These are phyloP conservation scores for Limulus polyphemus DNA, from an alignment of 2,888 invertebrate species.

Conservation along the genomic window DNA sequence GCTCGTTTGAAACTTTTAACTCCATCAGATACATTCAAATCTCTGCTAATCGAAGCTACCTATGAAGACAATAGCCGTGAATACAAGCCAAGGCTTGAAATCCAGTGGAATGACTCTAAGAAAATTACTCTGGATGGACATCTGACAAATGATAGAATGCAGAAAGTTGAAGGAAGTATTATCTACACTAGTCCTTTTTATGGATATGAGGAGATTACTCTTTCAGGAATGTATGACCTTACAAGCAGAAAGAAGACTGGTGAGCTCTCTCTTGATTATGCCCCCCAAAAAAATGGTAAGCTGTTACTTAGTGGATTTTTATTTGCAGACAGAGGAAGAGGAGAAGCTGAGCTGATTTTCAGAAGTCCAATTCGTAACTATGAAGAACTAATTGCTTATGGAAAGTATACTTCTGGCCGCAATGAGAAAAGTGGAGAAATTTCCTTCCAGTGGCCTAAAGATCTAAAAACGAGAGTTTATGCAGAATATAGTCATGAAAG, in stretches of 20 bases:
- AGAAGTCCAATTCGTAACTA: slow-evolving; percentile 8
- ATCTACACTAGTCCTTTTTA: slow-evolving; percentile 7
- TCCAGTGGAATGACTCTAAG: slow-evolving; percentile 8
- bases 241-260: slow-evolving; percentile 7
- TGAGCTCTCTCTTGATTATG: slow-evolving; percentile 13
- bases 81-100: slow-evolving; percentile 8
- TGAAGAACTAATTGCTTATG: not conserved
- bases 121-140: slow-evolving; percentile 8
- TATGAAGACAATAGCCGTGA: slow-evolving; percentile 10
- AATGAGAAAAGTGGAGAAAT: too few species aligned
- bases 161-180: not conserved
- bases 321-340: slow-evolving; percentile 2
- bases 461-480: too few species aligned
- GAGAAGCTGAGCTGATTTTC: slow-evolving; percentile 3
- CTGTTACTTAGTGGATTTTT: slow-evolving; percentile 7
- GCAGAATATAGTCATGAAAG: too few species aligned
- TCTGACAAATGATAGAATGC: not conserved
- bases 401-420: too few species aligned
- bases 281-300: slow-evolving; percentile 6
- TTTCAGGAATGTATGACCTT: slow-evolving; percentile 13
- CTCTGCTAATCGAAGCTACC: slow-evolving; percentile 9
- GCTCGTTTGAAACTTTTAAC: slow-evolving; percentile 8
- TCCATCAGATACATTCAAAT: slow-evolving; percentile 11
- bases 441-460: too few species aligned
- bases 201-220: slow-evolving; percentile 10